Conservation (phyloP, 2,113 vertebrate genomes). For the Octodon degus region DNA sequence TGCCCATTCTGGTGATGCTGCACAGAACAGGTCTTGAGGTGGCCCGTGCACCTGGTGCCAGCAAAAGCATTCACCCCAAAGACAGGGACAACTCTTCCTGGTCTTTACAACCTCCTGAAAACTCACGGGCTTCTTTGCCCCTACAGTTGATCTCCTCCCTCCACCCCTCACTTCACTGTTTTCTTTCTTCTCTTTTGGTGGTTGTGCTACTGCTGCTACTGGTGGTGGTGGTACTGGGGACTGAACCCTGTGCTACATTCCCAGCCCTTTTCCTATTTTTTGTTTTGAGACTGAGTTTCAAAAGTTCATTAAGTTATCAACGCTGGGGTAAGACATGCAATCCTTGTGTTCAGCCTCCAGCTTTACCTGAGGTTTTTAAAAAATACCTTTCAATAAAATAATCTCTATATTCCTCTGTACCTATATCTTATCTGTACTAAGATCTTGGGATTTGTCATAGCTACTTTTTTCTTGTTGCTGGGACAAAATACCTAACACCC, state of each 20-base stretch:
- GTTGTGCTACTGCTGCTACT: background rate
- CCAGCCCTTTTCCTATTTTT: background rate
- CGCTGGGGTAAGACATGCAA: background rate
- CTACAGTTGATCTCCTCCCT: background rate
- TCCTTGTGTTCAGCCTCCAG: background rate
- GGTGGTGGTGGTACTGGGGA: background rate
- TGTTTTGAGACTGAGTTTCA: background rate
- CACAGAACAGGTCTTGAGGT: background rate
- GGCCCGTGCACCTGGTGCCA: background rate
- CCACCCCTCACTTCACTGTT: background rate
- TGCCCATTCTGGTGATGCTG: background rate
- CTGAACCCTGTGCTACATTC: background rate
- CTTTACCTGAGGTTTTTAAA: background rate
- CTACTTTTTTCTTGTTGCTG: too few species aligned
- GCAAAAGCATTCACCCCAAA: background rate
- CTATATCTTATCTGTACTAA: background rate
- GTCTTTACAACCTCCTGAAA: background rate
- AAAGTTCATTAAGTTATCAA: background rate
- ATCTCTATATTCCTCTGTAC: background rate
- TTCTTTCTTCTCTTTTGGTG: background rate
- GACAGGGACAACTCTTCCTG: background rate
- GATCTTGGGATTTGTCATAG: background rate
- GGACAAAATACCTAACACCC: too few species aligned
- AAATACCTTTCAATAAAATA: background rate
- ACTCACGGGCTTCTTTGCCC: background rate